Percentiles rank a stretch among this genome's conserved stretches.
phyloP scores from a whole-genome alignment of 1,140 invertebrate species.

The Oedothorax gibbosus region DNA sequence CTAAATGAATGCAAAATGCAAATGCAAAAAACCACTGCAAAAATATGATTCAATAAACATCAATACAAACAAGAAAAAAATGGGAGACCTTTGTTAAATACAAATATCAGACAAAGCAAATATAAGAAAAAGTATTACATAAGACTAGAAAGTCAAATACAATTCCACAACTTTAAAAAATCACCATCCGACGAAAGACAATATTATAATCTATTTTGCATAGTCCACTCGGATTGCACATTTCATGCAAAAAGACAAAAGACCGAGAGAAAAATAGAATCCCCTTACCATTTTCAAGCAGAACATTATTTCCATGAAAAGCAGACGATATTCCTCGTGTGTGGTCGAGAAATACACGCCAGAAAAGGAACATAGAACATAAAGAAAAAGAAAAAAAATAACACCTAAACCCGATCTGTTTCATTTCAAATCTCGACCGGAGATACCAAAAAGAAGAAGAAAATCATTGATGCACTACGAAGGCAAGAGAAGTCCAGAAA shows the following conservation, averaged over 20 bases:
- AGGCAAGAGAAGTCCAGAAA: constrained; percentile 9
- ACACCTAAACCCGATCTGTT: constrained; percentile 43
- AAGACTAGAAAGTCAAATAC: background rate
- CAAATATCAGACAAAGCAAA: too few relatives aligned
- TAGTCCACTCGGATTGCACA: background rate
- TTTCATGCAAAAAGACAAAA: background rate
- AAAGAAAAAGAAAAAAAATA: constrained; percentile 15
- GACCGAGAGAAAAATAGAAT: background rate
- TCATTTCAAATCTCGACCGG: constrained; percentile 39
- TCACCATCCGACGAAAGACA: background rate
- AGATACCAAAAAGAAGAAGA: constrained; percentile 20
- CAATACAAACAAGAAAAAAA: too few relatives aligned
- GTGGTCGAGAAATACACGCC: constrained; percentile 17
- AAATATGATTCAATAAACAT: too few relatives aligned
- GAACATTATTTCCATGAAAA: background rate
- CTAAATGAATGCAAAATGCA: too few relatives aligned
- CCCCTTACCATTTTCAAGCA: background rate
- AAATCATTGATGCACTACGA: constrained; percentile 44
- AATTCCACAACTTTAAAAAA: background rate
- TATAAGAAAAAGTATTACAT: too few relatives aligned
- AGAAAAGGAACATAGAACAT: background rate
- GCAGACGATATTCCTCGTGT: constrained; percentile 1
- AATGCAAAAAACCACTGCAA: too few relatives aligned
- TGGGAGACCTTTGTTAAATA: too few relatives aligned
- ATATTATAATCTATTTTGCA: background rate